A percentile compares a stretch with the other conserved stretches of the same genome.
These are phyloP conservation scores for Nicator chloris DNA, from an alignment of 2,113 vertebrate genomes.

Conservation along the genomic window DNA sequence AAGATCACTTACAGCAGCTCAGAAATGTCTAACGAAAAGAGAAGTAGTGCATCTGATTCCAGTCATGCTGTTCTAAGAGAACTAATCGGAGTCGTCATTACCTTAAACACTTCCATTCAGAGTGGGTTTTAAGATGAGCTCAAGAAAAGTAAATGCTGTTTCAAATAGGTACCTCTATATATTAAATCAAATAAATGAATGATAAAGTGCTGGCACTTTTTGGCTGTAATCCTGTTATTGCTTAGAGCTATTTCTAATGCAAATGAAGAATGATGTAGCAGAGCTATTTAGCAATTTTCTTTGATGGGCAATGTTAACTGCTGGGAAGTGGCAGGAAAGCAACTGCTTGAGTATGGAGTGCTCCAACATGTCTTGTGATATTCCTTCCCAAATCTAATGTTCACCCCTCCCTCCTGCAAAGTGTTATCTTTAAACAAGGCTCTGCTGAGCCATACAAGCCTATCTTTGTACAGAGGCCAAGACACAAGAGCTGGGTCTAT, in stretches of 20 bases:
- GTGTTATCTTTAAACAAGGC: background rate
- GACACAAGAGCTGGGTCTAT: background rate
- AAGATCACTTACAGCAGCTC: background rate
- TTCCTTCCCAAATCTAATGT: background rate
- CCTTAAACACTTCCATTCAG: slow-evolving; percentile 53
- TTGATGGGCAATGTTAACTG: slow-evolving; percentile 41
- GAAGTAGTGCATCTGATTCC: slow-evolving; percentile 1
- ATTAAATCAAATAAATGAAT: slow-evolving; percentile 68
- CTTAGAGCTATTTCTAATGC: slow-evolving; percentile 65
- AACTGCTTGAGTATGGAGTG: background rate
- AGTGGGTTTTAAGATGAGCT: slow-evolving; percentile 47
- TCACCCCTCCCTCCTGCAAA: background rate
- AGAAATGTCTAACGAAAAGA: slow-evolving; percentile 41
- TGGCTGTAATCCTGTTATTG: slow-evolving; percentile 49
- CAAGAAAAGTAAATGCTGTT: slow-evolving; percentile 62
- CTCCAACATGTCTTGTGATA: background rate
- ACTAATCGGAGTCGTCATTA: slow-evolving; percentile 40
- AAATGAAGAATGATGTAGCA: slow-evolving; percentile 51
- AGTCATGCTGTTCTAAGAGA: slow-evolving; percentile 32
- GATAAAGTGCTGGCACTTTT: slow-evolving; percentile 52
- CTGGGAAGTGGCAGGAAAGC: slow-evolving; percentile 10
- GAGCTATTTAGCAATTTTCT: slow-evolving; percentile 48
- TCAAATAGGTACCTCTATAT: slow-evolving; percentile 54
- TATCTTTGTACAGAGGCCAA: background rate
- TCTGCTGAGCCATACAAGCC: background rate